Base-by-base conservation (phyloP, 2,888 invertebrate species). In the Rhorus exstirpatorius region DNA sequence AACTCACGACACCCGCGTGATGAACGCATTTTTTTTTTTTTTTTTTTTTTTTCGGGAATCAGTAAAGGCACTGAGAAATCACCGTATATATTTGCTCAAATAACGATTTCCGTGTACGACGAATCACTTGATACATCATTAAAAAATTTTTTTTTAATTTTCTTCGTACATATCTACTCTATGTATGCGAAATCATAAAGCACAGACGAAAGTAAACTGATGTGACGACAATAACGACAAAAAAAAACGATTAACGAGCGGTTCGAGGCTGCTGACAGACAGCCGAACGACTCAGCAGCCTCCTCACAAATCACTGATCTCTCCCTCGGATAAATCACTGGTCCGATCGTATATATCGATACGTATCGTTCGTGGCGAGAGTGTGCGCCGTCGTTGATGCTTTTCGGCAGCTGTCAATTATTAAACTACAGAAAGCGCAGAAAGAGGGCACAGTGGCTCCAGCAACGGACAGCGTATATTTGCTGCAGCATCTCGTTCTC, bases 371-470 rank as follows among this genome's bases (percentile, higher is more conserved):
- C 82, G 79, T 74, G 19, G 60, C 44, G 70, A 24, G 58, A 44
- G 26, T 38, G 61, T 41, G 74, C 74, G 78, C 55, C 41, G 61
- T 74, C 74, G 78, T 63, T 60, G 88, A 86, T 84, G 87, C 88
- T 90, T 90, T 90, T 90, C 90, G 90, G 89, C 90, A 89, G 90
- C 91, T 90, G 91, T 91, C 91, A 91, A 91, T 90, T 91, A 90
- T 87, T 85, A 84, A 74, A 90, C 85, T 87, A 89, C 88, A 86
- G 89, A 87, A 79, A 87, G 88, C 88, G 86, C 87, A 83, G 87
- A 86, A 72, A 19, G 85, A n/a, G 85, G 65, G 72, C 60, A 63
- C 78, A 35, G 75, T 79, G 75, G 79, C 82, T 76, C 68, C 61
- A 46, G 44, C 14, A 49, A 49, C 41, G 46, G 51, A 71, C 58